A percentile compares a stretch with the other conserved stretches of the same genome.
These are phyloP conservation scores for Motacilla tschutschensis DNA, from an alignment of 2,113 vertebrate species.

Conservation along the genomic window DNA sequence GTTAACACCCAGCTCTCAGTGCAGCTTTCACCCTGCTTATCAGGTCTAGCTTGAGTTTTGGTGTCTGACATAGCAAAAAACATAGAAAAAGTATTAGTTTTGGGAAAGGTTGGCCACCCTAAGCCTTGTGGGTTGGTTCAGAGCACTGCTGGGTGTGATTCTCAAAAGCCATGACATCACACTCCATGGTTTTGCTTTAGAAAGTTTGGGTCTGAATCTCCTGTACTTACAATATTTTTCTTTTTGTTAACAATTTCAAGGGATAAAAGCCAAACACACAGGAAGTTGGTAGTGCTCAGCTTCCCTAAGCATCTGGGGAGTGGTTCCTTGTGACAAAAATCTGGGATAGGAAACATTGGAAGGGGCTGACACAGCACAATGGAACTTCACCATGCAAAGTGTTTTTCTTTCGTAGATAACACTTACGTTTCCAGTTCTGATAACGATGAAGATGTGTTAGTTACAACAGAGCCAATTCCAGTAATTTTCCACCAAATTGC, in stretches of 20 bases:
- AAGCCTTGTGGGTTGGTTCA: neutral
- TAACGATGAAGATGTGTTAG: constrained; percentile 89
- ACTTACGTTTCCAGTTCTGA: constrained; percentile 91
- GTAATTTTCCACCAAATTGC: constrained; percentile 88
- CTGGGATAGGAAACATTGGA: neutral
- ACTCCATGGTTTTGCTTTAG: neutral
- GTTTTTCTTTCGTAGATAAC: constrained; percentile 77
- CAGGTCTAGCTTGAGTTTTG: neutral
- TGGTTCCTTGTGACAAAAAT: neutral
- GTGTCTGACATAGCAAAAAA: neutral
- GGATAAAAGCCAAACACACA: neutral
- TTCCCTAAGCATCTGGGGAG: neutral
- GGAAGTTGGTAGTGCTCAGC: neutral
- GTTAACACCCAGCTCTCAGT: neutral
- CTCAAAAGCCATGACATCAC: neutral
- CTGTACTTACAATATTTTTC: neutral
- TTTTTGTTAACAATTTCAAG: neutral
- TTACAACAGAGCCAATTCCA: constrained; percentile 88
- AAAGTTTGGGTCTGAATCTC: neutral
- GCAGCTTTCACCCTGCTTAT: neutral
- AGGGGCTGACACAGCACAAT: neutral
- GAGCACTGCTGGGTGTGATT: neutral
- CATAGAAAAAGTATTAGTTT: neutral
- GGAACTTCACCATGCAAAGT: neutral
- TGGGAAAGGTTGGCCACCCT: neutral